These are phyloP conservation scores for Stramonita haemastoma DNA, from an alignment of 2,888 invertebrate genomes.

Conservation along the genomic window DNA sequence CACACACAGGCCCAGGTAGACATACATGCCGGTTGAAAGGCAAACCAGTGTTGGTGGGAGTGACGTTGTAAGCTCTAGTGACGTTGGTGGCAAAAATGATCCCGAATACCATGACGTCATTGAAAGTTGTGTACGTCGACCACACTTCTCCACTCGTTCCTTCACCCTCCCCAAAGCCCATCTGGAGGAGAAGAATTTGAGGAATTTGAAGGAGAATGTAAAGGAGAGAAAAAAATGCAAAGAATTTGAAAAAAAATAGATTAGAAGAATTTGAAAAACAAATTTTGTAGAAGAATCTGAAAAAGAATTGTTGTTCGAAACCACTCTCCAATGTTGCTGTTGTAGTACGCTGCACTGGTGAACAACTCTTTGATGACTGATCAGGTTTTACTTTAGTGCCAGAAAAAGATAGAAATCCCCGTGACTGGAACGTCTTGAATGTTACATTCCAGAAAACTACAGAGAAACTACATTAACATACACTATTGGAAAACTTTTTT, in stretches of 20 bases:
- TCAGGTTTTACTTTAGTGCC: no score
- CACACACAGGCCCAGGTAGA: not conserved
- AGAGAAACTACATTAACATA: no score
- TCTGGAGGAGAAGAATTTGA: slow-evolving; percentile 49
- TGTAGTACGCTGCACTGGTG: no score
- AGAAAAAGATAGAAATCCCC: no score
- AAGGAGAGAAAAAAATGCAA: not conserved
- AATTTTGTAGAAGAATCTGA: not conserved
- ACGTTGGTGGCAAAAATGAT: slow-evolving; percentile 68
- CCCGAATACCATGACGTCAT: slow-evolving; percentile 57
- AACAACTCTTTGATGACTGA: no score
- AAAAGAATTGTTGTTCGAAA: no score
- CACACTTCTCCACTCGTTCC: slow-evolving; percentile 71
- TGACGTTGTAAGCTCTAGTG: slow-evolving; percentile 53
- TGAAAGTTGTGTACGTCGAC: slow-evolving; percentile 64
- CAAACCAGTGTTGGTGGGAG: slow-evolving; percentile 60
- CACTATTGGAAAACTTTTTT: no score
- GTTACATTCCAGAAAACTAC: no score
- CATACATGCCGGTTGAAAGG: slow-evolving; percentile 39
- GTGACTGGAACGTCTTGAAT: no score
- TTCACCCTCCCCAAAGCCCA: slow-evolving; percentile 56
- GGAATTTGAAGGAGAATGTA: not conserved
- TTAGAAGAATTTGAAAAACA: no score
- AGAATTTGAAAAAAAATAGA: not conserved
- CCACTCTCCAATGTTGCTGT: no score